phyloP scores from a whole-genome alignment of 2,797 vertebrate genomes.

The Clarias laeviceps region DNA sequence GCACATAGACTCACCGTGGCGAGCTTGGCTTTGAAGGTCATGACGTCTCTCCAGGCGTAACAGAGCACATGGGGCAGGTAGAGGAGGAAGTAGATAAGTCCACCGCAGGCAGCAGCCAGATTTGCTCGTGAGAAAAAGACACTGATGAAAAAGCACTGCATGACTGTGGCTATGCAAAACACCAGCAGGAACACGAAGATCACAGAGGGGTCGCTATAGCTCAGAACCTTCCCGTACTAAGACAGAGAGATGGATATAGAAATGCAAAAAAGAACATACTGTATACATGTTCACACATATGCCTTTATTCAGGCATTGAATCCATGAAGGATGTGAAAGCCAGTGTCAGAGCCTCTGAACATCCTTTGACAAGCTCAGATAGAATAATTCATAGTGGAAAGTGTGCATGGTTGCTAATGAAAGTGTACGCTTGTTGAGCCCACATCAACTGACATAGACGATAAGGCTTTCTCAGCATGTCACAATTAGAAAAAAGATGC shows the following conservation, averaged over 20 bases:
- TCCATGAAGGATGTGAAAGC: not conserved
- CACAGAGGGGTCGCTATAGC: slow-evolving; percentile 93
- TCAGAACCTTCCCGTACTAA: slow-evolving; percentile 90
- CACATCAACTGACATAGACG: slow-evolving; percentile 15
- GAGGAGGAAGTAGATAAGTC: slow-evolving; percentile 93
- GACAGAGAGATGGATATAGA: slow-evolving; percentile 4
- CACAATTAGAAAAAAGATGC: slow-evolving; percentile 24
- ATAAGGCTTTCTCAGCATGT: slow-evolving; percentile 38
- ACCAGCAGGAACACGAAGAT: slow-evolving; percentile 92
- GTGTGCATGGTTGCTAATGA: not conserved
- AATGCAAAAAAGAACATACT: not conserved
- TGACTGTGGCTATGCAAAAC: slow-evolving; percentile 88
- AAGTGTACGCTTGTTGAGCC: slow-evolving; percentile 6
- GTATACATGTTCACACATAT: not conserved
- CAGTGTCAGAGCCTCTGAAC: not conserved
- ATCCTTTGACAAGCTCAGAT: not conserved
- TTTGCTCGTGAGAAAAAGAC: slow-evolving; percentile 96
- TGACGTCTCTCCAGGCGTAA: slow-evolving; percentile 90
- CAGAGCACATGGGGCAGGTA: slow-evolving; percentile 92
- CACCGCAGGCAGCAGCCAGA: slow-evolving; percentile 93
- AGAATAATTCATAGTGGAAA: not conserved
- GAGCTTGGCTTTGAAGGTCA: slow-evolving; percentile 85
- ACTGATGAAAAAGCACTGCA: slow-evolving; percentile 96
- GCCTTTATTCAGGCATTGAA: not conserved
- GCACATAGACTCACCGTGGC: slow-evolving; percentile 79